A percentile compares a stretch with the other conserved stretches of the same genome.
Conservation (phyloP, 1,140 invertebrate genomes). For the Nylanderia fulva region DNA sequence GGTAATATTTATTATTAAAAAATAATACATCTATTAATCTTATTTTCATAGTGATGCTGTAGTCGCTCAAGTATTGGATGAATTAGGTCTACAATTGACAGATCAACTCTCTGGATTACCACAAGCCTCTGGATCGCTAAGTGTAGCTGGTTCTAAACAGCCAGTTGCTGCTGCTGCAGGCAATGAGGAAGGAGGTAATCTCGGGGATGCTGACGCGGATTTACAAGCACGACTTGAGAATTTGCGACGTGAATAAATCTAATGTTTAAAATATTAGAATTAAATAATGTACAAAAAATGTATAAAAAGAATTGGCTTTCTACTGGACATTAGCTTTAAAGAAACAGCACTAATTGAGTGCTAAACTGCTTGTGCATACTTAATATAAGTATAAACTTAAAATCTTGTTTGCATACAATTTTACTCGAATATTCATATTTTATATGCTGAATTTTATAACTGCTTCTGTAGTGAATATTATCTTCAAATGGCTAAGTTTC, state of each 20-base stretch:
- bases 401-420: background rate
- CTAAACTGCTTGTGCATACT: background rate
- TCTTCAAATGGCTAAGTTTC: constrained; percentile 41
- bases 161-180: constrained; percentile 86
- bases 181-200: constrained; percentile 86
- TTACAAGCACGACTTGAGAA: constrained; percentile 97
- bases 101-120: constrained; percentile 96
- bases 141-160: constrained; percentile 84
- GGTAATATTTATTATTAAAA: background rate
- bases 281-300: constrained; percentile 45
- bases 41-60: constrained; percentile 91
- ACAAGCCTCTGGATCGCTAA: constrained; percentile 86
- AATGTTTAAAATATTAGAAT: constrained; percentile 3
- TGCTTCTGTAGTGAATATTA: background rate
- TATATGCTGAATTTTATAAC: constrained; percentile 50
- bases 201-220: constrained; percentile 96
- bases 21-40: constrained; percentile 46
- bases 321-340: background rate
- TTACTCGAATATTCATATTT: constrained; percentile 13
- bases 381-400: constrained; percentile 22
- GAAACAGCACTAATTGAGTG: background rate
- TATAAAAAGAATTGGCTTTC: constrained; percentile 52
- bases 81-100: constrained; percentile 97
- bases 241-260: constrained; percentile 93
- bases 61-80: constrained; percentile 97